Evolutionary conservation across 2,888 invertebrate genomes (phyloP).

Genomic region (Plebejus anna): DNA sequence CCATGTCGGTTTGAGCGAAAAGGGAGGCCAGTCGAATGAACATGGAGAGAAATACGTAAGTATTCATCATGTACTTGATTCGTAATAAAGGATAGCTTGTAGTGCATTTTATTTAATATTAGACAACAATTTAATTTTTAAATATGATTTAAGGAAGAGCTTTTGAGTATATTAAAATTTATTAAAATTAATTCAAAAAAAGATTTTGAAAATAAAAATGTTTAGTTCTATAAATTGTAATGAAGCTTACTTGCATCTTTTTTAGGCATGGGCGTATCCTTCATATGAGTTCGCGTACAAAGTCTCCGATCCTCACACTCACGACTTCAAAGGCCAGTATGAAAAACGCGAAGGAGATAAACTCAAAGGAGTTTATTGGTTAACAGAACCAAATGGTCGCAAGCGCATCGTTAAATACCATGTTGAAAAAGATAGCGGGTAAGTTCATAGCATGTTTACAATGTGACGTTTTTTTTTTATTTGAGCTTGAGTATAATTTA

Average conservation of each 20-base stretch:
- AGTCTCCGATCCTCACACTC: conserved; percentile 77
- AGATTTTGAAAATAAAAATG: neutral
- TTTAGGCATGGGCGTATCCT: conserved; percentile 68
- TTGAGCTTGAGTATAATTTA: neutral
- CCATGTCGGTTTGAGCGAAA: conserved; percentile 53
- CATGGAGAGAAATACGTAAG: conserved; percentile 71
- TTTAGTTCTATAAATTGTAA: neutral
- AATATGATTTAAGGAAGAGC: neutral
- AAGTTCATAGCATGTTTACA: conserved; percentile 33
- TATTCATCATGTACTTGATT: conserved; percentile 27
- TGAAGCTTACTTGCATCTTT: conserved; percentile 26
- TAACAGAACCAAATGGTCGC: conserved; percentile 75
- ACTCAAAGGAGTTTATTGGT: conserved; percentile 75
- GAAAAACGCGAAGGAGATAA: conserved; percentile 73
- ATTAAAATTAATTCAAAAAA: neutral
- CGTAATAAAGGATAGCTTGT: neutral
- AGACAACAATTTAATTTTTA: neutral
- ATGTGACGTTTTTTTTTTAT: neutral
- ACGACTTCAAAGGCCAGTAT: conserved; percentile 75
- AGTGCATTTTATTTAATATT: neutral
- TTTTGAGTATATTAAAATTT: neutral
- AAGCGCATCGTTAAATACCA: conserved; percentile 74
- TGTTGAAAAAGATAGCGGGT: conserved; percentile 76
- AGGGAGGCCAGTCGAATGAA: conserved; percentile 53
- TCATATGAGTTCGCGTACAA: conserved; percentile 78